These are phyloP conservation scores for Thaumatotibia leucotreta DNA, from an alignment of 1,140 invertebrate genomes.

Conservation along the genomic window DNA sequence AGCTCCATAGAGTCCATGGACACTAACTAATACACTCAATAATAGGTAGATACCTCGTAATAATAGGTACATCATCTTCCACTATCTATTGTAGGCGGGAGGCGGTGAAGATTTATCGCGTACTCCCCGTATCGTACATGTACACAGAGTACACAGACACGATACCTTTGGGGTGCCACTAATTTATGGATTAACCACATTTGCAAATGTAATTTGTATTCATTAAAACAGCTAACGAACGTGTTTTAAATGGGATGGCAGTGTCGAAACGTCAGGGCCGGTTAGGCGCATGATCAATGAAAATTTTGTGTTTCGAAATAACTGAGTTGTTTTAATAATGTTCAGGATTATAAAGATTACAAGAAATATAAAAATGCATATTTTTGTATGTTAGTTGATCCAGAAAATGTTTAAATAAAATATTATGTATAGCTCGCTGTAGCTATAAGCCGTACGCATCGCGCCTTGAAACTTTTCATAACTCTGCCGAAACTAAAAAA, in stretches of 20 bases:
- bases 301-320: not conserved
- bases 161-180: constrained; percentile 35
- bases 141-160: not conserved
- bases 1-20: no score
- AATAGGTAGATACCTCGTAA: constrained; percentile 9
- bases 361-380: not conserved
- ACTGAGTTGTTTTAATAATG: not conserved
- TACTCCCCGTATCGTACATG: not conserved
- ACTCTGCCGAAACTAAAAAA: no score
- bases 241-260: constrained; percentile 15
- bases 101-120: constrained; percentile 6
- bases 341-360: not conserved
- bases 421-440: no score
- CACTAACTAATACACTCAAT: not conserved
- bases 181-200: constrained; percentile 68
- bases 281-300: not conserved
- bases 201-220: constrained; percentile 71
- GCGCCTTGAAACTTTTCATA: no score
- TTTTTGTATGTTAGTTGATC: not conserved
- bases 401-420: no score
- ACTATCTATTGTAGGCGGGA: constrained; percentile 6
- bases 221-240: constrained; percentile 47
- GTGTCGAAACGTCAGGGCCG: not conserved
- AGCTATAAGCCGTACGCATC: no score
- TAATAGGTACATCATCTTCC: constrained; percentile 4